Conservation (phyloP, 2,797 vertebrate genomes). For the Sebastes miniatus region DNA sequence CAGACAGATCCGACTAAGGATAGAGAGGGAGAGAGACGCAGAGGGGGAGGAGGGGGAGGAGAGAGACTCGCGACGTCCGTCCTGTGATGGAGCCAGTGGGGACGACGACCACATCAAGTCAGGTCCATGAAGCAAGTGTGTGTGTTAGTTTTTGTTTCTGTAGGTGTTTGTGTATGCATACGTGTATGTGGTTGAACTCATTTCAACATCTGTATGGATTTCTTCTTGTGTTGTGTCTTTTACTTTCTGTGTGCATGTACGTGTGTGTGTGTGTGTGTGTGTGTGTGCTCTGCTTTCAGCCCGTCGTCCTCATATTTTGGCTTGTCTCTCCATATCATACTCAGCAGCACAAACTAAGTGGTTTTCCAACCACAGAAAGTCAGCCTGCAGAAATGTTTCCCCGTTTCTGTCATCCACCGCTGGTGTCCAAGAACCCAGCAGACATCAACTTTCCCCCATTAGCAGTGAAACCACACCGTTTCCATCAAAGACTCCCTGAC, state of each 20-base stretch:
- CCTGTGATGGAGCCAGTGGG: slow-evolving; percentile 85
- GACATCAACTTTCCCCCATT: slow-evolving; percentile 85
- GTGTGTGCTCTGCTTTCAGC: slow-evolving; percentile 26
- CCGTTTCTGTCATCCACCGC: slow-evolving; percentile 69
- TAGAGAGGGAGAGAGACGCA: slow-evolving; percentile 61
- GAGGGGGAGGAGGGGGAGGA: slow-evolving; percentile 72
- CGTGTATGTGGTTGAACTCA: slow-evolving; percentile 50
- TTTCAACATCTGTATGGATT: slow-evolving; percentile 28
- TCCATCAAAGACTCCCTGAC: slow-evolving; percentile 62
- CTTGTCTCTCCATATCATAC: slow-evolving; percentile 67
- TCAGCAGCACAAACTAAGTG: slow-evolving; percentile 73
- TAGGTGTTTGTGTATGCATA: slow-evolving; percentile 76
- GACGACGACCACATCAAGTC: slow-evolving; percentile 94
- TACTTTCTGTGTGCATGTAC: slow-evolving; percentile 44
- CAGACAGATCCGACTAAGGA: slow-evolving; percentile 83
- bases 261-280: slow-evolving; percentile 26
- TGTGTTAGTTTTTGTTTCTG: slow-evolving; percentile 83
- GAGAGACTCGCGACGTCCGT: slow-evolving; percentile 61
- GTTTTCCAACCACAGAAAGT: slow-evolving; percentile 80
- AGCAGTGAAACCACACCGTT: slow-evolving; percentile 71
- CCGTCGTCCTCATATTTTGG: slow-evolving; percentile 56
- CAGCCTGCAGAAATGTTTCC: slow-evolving; percentile 73
- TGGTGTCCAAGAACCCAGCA: slow-evolving; percentile 79
- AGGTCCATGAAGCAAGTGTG: slow-evolving; percentile 87
- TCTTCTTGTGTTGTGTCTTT: slow-evolving; percentile 38